Base-by-base conservation (phyloP, 2,797 vertebrate species). In the Tenualosa ilisha region DNA sequence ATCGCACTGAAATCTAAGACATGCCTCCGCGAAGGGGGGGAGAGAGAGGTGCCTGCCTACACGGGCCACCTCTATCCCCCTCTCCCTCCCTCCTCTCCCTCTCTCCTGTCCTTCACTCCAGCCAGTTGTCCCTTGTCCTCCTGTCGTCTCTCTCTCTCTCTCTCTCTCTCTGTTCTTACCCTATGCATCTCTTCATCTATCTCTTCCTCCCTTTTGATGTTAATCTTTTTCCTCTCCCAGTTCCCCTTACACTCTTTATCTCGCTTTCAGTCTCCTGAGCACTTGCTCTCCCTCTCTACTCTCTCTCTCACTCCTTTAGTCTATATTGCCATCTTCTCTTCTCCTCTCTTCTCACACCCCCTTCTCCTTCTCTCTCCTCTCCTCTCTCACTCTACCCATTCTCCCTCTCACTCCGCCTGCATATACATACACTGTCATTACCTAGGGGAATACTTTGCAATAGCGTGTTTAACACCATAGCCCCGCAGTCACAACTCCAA, bases 381-480 rank as follows among this genome's bases (percentile, higher is more conserved):
- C 54, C 53, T 54, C 82, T 88, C 83, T 85, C 83, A 85, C 84
- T 88, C 63, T 79, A 49, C 61, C 72, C 82, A 65, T 84, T 82
- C 43, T 46, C 63, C 56, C 81, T 49, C 79, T 31, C 61, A 12
- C 37, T 43, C 56, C 85, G 83, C 86, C 82, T 68, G 81, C 75
- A 86, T 84, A 89, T 93, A 93, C 92, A 93, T 93, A 93, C 89
- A 82, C 91, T 93, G 92, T 92, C 93, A 93, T 94, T 94, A 95
- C 94, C 94, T 91, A 86, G 87, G 94, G 94, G 94, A 96, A 88
- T 93, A 89, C 94, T 95, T 94, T 95, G 93, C 93, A 92, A 92
- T 93, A 93, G 91, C 87, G 88, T 94, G 94, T 95, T 95, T 95
- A 95, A 96, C 94, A 95, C 93, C 92, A 90, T 92, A 94, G 93